A percentile compares a stretch with the other conserved stretches of the same genome.
These are phyloP conservation scores for Temnothorax longispinosus DNA, from an alignment of 1,140 invertebrate genomes.

Conservation along the genomic window DNA sequence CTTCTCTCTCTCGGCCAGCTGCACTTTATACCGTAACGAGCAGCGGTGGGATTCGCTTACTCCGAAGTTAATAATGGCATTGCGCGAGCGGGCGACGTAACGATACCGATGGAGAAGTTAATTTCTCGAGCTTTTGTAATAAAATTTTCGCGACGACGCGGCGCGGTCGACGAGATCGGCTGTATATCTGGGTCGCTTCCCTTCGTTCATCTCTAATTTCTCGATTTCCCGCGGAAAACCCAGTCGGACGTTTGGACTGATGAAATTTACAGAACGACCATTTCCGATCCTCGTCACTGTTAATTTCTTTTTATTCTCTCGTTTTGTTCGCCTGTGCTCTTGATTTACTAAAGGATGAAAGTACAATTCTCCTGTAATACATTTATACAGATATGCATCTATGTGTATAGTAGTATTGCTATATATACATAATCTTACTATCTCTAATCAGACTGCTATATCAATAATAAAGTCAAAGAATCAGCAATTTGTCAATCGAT, in stretches of 20 bases:
- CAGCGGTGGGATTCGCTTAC: conserved; percentile 36
- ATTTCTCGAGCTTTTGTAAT: conserved; percentile 54
- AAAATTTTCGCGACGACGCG: conserved; percentile 48
- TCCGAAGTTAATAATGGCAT: conserved; percentile 50
- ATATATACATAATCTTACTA: neutral
- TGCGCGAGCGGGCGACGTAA: neutral
- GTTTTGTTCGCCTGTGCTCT: neutral
- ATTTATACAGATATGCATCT: neutral
- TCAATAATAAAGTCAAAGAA: neutral
- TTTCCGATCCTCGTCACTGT: conserved; percentile 22
- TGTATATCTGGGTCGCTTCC: neutral
- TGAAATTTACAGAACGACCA: conserved; percentile 64
- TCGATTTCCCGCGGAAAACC: conserved; percentile 58
- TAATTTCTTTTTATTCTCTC: neutral
- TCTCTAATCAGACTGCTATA: neutral
- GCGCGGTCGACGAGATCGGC: neutral
- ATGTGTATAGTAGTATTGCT: neutral
- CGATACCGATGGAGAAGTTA: conserved; percentile 43
- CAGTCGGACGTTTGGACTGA: conserved; percentile 58
- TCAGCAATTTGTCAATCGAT: neutral
- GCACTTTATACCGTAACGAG: conserved; percentile 56
- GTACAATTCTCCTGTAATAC: neutral
- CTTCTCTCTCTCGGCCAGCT: conserved; percentile 46
- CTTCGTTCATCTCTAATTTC: conserved; percentile 57
- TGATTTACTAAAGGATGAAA: neutral